A percentile compares a stretch with the other conserved stretches of the same genome.
Evolutionary conservation across 2,888 invertebrate genomes (phyloP).

Genomic region (Mechanitis messenoides): DNA sequence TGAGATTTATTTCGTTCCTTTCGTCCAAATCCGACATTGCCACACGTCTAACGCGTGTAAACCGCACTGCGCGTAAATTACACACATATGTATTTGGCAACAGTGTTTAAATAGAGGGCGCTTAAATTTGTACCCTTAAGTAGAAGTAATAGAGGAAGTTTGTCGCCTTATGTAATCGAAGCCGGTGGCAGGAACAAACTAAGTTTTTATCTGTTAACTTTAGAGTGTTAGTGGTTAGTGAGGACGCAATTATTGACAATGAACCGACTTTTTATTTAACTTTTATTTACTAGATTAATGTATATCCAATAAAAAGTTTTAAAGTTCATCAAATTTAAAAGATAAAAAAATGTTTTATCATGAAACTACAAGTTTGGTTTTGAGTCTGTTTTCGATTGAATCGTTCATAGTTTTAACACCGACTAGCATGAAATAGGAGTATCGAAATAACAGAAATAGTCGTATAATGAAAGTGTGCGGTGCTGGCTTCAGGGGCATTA

Average conservation of each 20-base stretch:
- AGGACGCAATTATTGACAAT: slow-evolving; percentile 54
- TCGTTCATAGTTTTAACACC: slow-evolving; percentile 18
- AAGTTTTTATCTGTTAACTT: slow-evolving; percentile 65
- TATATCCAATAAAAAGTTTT: slow-evolving; percentile 1
- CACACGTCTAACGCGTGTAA: slow-evolving; percentile 44
- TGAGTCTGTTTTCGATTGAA: background rate
- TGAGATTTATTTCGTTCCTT: slow-evolving; percentile 57
- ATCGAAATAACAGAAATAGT: slow-evolving; percentile 30
- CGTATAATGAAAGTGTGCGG: slow-evolving; percentile 47
- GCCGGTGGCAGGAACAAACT: slow-evolving; percentile 48
- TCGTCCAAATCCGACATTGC: slow-evolving; percentile 35
- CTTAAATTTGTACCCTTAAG: slow-evolving; percentile 60
- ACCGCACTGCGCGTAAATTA: slow-evolving; percentile 61
- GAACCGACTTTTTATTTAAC: slow-evolving; percentile 28
- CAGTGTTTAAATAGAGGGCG: slow-evolving; percentile 59
- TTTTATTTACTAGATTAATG: background rate
- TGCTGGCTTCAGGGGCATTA: slow-evolving; percentile 41
- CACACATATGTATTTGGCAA: slow-evolving; percentile 57
- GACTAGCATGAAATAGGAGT: slow-evolving; percentile 23
- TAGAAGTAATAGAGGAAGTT: slow-evolving; percentile 62
- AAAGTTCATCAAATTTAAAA: background rate
- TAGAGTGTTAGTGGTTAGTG: slow-evolving; percentile 43
- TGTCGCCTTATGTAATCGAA: slow-evolving; percentile 60
- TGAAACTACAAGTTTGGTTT: too few species aligned
- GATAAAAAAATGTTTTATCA: background rate